These are phyloP conservation scores for Lacerta agilis DNA, from an alignment of 2,797 vertebrate genomes.

Conservation along the genomic window DNA sequence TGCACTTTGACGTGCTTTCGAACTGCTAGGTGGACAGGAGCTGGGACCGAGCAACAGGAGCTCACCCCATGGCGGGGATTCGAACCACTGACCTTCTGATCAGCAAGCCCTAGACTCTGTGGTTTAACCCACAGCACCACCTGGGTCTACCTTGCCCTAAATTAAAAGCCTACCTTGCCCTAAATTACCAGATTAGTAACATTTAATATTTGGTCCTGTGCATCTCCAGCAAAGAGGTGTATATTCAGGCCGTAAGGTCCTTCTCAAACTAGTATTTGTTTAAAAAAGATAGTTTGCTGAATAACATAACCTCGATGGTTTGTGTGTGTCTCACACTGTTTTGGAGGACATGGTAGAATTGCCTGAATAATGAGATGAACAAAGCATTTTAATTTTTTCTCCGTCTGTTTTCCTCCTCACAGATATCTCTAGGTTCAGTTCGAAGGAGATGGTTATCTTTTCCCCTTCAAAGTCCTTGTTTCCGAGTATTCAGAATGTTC, in stretches of 20 bases:
- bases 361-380: conserved; percentile 36
- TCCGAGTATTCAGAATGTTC: conserved; percentile 41
- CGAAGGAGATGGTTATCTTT: conserved; percentile 34
- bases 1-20: too few species aligned
- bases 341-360: conserved; percentile 29
- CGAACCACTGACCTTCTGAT: too few species aligned
- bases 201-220: background rate
- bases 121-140: too few species aligned
- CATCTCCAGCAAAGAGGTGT: background rate
- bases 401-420: conserved; percentile 33
- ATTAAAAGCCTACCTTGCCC: background rate
- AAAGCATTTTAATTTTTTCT: conserved; percentile 41
- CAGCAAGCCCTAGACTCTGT: too few species aligned
- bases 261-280: conserved; percentile 10
- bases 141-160: too few species aligned
- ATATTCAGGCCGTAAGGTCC: background rate
- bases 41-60: too few species aligned
- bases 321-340: conserved; percentile 5
- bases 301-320: background rate
- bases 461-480: conserved; percentile 22
- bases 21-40: too few species aligned
- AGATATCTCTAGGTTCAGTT: conserved; percentile 40
- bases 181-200: background rate
- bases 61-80: too few species aligned
- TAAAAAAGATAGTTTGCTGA: conserved; percentile 36